A percentile compares a stretch with the other conserved stretches of the same genome.
Conservation (phyloP, 2,113 vertebrate genomes). For the Pontoporia blainvillei region DNA sequence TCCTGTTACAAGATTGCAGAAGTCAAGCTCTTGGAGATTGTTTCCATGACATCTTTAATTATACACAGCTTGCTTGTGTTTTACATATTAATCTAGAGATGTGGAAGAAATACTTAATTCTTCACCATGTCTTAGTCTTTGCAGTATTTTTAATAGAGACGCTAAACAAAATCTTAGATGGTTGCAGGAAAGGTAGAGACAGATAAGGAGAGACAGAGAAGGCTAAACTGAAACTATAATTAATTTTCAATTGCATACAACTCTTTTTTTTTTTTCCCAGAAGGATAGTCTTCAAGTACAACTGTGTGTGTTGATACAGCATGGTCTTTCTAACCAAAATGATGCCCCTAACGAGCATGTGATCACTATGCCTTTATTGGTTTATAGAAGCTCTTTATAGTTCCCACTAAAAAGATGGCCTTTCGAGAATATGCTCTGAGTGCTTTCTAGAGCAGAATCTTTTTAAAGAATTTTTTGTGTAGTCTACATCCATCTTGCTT, state of each 20-base stretch:
- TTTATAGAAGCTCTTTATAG: not conserved
- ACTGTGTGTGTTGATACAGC: not conserved
- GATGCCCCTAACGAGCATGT: not conserved
- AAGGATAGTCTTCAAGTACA: not conserved
- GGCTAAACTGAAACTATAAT: not conserved
- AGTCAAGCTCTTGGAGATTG: not conserved
- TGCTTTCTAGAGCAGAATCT: not conserved
- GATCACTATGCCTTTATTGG: not conserved
- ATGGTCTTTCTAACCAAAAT: not conserved
- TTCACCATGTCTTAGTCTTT: not conserved
- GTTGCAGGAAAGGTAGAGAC: not conserved
- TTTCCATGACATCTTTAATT: not conserved
- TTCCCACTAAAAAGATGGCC: not conserved
- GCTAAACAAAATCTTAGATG: not conserved
- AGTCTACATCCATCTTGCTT: not conserved
- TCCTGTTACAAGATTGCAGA: not conserved
- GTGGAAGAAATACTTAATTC: not conserved
- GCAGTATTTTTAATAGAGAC: not conserved
- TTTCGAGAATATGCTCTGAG: not conserved
- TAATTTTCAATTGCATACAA: not conserved
- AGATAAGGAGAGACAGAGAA: not conserved
- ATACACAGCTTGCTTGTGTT: not conserved
- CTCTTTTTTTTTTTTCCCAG: not conserved
- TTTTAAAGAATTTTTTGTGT: not conserved
- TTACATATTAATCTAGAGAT: not conserved